phyloP scores from a whole-genome alignment of 2,113 vertebrate species.

The Microtus montanus region DNA sequence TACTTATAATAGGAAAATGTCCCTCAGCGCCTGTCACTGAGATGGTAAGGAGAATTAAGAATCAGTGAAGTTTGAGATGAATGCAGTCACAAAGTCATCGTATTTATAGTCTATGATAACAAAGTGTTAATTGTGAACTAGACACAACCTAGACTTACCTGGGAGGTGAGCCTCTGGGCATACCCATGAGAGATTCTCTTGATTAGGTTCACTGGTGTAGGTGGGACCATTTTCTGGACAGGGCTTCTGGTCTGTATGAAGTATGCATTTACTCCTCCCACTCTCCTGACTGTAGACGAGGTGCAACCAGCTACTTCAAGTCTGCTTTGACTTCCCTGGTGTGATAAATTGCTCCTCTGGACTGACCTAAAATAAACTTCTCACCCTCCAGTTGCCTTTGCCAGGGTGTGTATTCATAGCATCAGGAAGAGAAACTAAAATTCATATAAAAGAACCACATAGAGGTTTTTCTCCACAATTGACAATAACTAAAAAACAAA shows the following conservation, averaged over 20 bases:
- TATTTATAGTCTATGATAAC: background rate
- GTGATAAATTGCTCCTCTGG: background rate
- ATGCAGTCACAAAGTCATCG: background rate
- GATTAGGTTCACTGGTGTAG: background rate
- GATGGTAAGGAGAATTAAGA: background rate
- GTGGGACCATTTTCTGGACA: background rate
- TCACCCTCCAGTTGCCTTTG: background rate
- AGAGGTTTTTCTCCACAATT: background rate
- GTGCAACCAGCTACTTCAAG: background rate
- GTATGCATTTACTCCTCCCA: background rate
- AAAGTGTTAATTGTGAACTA: background rate
- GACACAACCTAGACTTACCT: background rate
- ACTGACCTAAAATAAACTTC: background rate
- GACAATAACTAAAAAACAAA: background rate
- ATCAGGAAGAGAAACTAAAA: background rate
- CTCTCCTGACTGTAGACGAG: background rate
- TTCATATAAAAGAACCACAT: background rate
- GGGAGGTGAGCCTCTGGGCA: background rate
- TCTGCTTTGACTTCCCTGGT: background rate
- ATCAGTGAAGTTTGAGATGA: background rate
- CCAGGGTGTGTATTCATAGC: background rate
- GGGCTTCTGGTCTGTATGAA: background rate
- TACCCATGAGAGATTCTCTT: background rate
- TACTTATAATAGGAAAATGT: background rate
- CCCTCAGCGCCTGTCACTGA: fast-evolving